These are phyloP conservation scores for Bombylius discolor DNA, from an alignment of 2,888 invertebrate species.

Conservation along the genomic window DNA sequence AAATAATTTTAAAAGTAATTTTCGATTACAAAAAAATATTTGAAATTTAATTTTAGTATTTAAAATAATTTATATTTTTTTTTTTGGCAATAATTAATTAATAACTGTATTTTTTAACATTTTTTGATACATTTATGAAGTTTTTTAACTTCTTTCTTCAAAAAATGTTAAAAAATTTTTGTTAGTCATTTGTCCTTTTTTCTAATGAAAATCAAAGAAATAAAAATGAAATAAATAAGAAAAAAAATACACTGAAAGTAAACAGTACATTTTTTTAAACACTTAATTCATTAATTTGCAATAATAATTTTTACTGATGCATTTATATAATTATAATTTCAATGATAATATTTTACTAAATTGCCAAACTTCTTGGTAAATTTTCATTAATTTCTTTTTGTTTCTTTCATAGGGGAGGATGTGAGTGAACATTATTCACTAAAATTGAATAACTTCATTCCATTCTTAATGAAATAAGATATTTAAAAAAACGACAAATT, in stretches of 20 bases:
- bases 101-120: neutral
- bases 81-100: too few relatives aligned
- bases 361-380: neutral
- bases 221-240: neutral
- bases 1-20: neutral
- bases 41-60: too few relatives aligned
- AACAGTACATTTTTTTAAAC: neutral
- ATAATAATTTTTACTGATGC: neutral
- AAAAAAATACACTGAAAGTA: neutral
- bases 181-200: slow-evolving; percentile 27
- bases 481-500: neutral
- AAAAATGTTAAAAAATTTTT: slow-evolving; percentile 1
- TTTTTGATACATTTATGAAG: neutral
- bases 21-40: neutral
- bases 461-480: too few relatives aligned
- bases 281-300: neutral
- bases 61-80: too few relatives aligned
- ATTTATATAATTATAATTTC: neutral
- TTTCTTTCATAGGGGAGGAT: too few relatives aligned
- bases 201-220: slow-evolving; percentile 13
- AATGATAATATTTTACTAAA: too few relatives aligned
- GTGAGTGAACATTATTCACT: too few relatives aligned
- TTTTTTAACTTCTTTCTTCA: neutral
- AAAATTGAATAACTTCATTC: too few relatives aligned
- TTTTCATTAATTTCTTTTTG: neutral